Percentiles rank a stretch among this genome's conserved stretches.
These are phyloP conservation scores for Brachypalpus laphriformis DNA, from an alignment of 2,888 invertebrate species.

Conservation along the genomic window DNA sequence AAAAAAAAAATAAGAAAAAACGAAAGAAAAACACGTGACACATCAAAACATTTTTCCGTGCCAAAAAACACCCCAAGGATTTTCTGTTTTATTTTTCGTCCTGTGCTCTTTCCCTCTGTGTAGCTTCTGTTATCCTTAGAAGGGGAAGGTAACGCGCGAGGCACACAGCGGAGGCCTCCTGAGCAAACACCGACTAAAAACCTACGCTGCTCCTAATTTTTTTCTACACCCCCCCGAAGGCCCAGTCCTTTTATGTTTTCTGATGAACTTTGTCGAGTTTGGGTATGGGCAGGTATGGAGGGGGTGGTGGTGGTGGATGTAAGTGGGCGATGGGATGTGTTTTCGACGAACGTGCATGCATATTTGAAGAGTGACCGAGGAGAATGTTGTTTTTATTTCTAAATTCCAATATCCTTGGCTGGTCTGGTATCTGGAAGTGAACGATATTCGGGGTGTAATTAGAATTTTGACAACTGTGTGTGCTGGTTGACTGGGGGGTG, in stretches of 20 bases:
- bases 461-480: constrained; percentile 70
- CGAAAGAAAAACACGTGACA: constrained; percentile 74
- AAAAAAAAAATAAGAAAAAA: constrained; percentile 59
- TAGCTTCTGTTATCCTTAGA: constrained; percentile 68
- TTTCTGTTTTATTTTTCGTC: constrained; percentile 47
- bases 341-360: constrained; percentile 71
- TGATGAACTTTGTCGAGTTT: constrained; percentile 70
- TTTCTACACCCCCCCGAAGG: constrained; percentile 9
- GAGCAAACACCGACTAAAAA: constrained; percentile 73
- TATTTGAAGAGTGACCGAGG: constrained; percentile 70
- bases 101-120: constrained; percentile 38
- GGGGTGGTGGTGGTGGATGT: not conserved
- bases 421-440: constrained; percentile 39
- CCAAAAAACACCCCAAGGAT: constrained; percentile 74
- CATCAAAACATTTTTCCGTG: constrained; percentile 74
- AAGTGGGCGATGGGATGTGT: constrained; percentile 28
- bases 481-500: constrained; percentile 36
- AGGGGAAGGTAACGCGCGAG: constrained; percentile 71
- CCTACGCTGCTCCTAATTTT: constrained; percentile 72
- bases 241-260: constrained; percentile 70
- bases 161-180: constrained; percentile 70
- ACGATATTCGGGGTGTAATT: constrained; percentile 60
- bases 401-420: constrained; percentile 63
- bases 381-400: constrained; percentile 58
- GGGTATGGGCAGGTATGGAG: constrained; percentile 13